phyloP scores from a whole-genome alignment of 2,888 invertebrate species.

The Cyrtodaria siliqua region DNA sequence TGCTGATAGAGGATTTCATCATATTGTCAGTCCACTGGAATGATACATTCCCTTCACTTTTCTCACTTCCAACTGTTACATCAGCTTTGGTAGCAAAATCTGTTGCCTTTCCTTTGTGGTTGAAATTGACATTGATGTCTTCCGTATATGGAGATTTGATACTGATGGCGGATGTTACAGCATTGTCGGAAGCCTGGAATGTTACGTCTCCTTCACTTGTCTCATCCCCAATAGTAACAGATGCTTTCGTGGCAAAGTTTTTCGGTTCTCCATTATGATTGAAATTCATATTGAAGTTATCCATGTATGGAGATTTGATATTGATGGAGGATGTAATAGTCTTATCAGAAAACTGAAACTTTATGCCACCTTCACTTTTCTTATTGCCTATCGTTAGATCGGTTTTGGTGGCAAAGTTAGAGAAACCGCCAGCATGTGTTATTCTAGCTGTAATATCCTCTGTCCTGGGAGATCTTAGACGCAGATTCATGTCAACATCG shows the following conservation, averaged over 20 bases:
- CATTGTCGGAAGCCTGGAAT: neutral
- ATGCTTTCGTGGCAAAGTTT: conserved; percentile 22
- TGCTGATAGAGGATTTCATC: neutral
- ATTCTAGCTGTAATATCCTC: conserved; percentile 6
- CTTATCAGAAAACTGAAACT: neutral
- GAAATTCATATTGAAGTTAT: neutral
- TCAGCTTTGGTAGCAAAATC: conserved; percentile 24
- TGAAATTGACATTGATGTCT: conserved; percentile 4
- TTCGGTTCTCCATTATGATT: conserved; percentile 15
- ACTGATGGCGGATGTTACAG: conserved; percentile 4
- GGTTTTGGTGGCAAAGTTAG: conserved; percentile 17
- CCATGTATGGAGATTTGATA: conserved; percentile 16
- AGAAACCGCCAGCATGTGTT: neutral
- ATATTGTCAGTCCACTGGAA: neutral
- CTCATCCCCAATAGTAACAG: conserved; percentile 12
- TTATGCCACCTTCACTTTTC: conserved; percentile 8
- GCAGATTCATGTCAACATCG: neutral
- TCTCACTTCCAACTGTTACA: conserved; percentile 13
- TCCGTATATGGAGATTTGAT: conserved; percentile 15
- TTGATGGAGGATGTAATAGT: neutral
- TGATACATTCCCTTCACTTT: conserved; percentile 6
- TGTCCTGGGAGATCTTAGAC: conserved; percentile 11
- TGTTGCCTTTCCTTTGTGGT: neutral
- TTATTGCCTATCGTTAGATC: conserved; percentile 17
- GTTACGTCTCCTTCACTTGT: conserved; percentile 11